Conservation (phyloP, 2,888 invertebrate species). For the Eilema depressum region DNA sequence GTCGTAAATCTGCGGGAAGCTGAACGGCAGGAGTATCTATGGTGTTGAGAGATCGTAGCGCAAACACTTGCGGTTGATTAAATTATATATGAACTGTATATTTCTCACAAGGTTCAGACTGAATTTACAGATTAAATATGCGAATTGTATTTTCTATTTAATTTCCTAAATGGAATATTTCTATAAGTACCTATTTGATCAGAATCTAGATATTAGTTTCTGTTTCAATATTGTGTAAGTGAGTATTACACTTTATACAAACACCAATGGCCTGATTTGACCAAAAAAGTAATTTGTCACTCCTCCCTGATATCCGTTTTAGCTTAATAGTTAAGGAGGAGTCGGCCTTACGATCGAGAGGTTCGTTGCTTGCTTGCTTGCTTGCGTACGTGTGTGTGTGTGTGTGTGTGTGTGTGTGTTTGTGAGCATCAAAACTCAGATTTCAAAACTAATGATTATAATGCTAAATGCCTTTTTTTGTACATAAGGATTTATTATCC, state of each 20-base stretch:
- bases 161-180: background rate
- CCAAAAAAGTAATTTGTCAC: background rate
- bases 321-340: too few relatives aligned
- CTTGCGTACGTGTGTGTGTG: too few relatives aligned
- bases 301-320: background rate
- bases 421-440: too few relatives aligned
- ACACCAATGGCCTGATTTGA: too few relatives aligned
- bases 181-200: too few relatives aligned
- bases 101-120: background rate
- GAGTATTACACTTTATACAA: too few relatives aligned
- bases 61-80: slow-evolving; percentile 25
- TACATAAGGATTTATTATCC: background rate
- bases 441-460: background rate
- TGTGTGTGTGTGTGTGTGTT: too few relatives aligned
- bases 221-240: too few relatives aligned
- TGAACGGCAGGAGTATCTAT: slow-evolving; percentile 19
- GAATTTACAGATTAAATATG: background rate
- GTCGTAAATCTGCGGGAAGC: slow-evolving; percentile 48
- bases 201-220: too few relatives aligned
- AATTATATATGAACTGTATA: slow-evolving; percentile 27
- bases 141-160: background rate
- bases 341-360: too few relatives aligned
- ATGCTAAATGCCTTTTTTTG: background rate
- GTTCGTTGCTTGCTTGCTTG: too few relatives aligned
- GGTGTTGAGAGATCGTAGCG: slow-evolving; percentile 23